Evolutionary conservation across 2,888 invertebrate genomes (phyloP), one percentile per base, ranked within the genome.

Genomic region (Acronicta alni): DNA sequence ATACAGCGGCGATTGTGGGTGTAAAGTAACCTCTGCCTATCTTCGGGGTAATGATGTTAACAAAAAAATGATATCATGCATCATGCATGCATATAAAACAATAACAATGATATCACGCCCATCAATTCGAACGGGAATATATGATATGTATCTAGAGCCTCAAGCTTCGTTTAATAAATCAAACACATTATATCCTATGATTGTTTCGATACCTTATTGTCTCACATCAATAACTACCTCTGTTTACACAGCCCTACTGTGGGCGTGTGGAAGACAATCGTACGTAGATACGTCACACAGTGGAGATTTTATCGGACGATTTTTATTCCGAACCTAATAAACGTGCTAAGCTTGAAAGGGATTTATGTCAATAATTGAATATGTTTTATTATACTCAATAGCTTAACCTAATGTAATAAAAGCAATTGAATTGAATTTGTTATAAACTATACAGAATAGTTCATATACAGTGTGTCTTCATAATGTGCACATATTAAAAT

Each of bases 201-300:
- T 92, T 89, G 89, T 89, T 85, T 82, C 81, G 85, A 88, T 88
- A 88, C 87, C 85, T 89, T 91, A 91, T 91, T 92, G 91, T 93
- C 91, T 91, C 87, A 84, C 80, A 82, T 81, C 80, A 83, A 87
- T 89, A 88, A 87, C 88, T 89, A 75, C 67, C 65, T 82, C 69
- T 84, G 88, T 93, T 92, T 91, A 90, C 88, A 84, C 84, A 87
- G 82, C 69, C 69, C 82, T 84, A 81, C 83, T 81, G 86, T 88
- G 84, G 87, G 86, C 82, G 82, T 81, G 78, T 26, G 49, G 23
- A 35, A 38, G 38, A 58, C 48, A 54, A 32, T 46, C 17, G 8
- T 15, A 17, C 12, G 44, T n/a, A 53, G 43, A 41, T 32, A 17
- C 32, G 7, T 38, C 38, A 15, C 20, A 46, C 16, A 53, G 17